These are phyloP conservation scores for Cecropterus lyciades DNA, from an alignment of 1,140 invertebrate species.

Conservation along the genomic window DNA sequence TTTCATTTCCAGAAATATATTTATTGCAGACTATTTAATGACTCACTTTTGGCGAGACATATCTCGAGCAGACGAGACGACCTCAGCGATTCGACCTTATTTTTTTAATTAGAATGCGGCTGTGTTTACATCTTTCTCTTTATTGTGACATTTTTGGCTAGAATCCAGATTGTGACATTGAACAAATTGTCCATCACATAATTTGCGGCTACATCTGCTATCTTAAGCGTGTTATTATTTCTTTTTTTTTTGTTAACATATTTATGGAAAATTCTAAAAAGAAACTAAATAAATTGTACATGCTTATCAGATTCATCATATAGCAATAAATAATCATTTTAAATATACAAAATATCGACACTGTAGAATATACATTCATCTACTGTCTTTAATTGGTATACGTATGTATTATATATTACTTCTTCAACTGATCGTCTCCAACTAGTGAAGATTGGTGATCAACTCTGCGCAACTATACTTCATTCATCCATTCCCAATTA, in stretches of 20 bases:
- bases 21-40: conserved; percentile 56
- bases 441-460: too few species aligned
- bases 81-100: conserved; percentile 66
- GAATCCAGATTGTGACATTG: conserved; percentile 66
- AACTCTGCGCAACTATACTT: too few species aligned
- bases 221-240: conserved; percentile 18
- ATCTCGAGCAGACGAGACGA: conserved; percentile 67
- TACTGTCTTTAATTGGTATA: too few species aligned
- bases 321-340: too few species aligned
- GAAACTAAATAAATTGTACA: not conserved
- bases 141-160: conserved; percentile 77
- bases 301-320: too few species aligned
- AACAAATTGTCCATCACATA: conserved; percentile 52
- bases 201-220: conserved; percentile 33
- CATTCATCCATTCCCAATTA: too few species aligned
- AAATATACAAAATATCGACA: too few species aligned
- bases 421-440: too few species aligned
- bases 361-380: too few species aligned
- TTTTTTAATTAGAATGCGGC: conserved; percentile 78
- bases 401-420: too few species aligned
- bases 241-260: conserved; percentile 4
- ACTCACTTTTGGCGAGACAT: conserved; percentile 72
- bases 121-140: conserved; percentile 79
- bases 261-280: conserved; percentile 15
- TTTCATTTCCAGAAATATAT: conserved; percentile 47